These are phyloP conservation scores for Tuta absoluta DNA, from an alignment of 2,888 invertebrate genomes.

Conservation along the genomic window DNA sequence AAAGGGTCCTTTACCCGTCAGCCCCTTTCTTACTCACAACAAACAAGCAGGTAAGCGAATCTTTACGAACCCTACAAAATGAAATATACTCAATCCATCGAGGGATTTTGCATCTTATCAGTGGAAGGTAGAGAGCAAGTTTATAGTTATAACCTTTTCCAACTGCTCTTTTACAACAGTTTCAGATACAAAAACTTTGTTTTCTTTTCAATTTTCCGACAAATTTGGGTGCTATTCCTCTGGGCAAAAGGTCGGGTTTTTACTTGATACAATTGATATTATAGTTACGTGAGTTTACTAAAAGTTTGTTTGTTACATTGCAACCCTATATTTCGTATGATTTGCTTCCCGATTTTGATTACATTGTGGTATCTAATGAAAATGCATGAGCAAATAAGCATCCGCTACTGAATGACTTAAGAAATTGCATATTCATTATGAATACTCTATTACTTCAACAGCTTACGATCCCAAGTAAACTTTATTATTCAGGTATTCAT, in stretches of 20 bases:
- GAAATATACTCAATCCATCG: constrained; percentile 65
- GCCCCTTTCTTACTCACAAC: constrained; percentile 74
- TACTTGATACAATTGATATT: constrained; percentile 42
- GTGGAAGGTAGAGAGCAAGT: constrained; percentile 55
- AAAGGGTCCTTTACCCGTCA: constrained; percentile 66
- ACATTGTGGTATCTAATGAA: constrained; percentile 51
- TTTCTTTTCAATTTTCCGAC: constrained; percentile 52
- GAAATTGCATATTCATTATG: constrained; percentile 18
- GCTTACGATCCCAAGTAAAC: constrained; percentile 1
- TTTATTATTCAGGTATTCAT: neutral
- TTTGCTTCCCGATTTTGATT: constrained; percentile 53
- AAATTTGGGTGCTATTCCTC: constrained; percentile 48
- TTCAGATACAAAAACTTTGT: constrained; percentile 58
- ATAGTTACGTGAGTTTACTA: constrained; percentile 20
- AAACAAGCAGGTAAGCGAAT: constrained; percentile 80
- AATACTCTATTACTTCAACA: constrained; percentile 9
- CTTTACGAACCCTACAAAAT: constrained; percentile 72
- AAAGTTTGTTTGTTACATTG: constrained; percentile 48
- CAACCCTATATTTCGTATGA: constrained; percentile 48
- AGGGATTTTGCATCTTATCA: constrained; percentile 72
- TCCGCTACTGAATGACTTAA: constrained; percentile 37
- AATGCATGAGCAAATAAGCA: constrained; percentile 46
- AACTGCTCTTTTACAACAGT: constrained; percentile 54
- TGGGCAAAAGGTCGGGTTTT: constrained; percentile 46
- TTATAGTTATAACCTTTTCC: constrained; percentile 53